Conservation (phyloP, 92 coral and sea anemone species). For the Montipora capitata region DNA sequence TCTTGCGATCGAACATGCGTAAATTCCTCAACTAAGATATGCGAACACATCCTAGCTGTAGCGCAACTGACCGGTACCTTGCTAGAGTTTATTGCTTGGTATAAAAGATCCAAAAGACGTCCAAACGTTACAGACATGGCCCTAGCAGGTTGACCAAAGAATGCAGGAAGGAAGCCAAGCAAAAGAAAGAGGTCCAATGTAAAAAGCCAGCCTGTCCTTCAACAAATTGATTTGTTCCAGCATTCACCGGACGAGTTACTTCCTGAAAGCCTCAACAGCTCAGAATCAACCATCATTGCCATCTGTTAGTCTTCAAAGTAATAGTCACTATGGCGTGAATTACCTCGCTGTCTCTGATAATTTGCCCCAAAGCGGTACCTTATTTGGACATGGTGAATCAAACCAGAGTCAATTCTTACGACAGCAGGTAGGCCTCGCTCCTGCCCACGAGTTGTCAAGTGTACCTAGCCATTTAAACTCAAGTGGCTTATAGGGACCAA, state of each 20-base stretch:
- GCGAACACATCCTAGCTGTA: conserved; percentile 64
- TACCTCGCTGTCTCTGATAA: background rate
- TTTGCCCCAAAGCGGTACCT: background rate
- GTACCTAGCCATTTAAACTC: conserved; percentile 16
- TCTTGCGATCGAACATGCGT: conserved; percentile 57
- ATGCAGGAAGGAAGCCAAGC: conserved; percentile 62
- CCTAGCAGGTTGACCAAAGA: conserved; percentile 42
- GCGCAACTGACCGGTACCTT: conserved; percentile 42
- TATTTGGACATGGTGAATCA: background rate
- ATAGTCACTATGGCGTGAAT: no score
- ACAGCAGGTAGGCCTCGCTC: background rate
- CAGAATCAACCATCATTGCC: background rate
- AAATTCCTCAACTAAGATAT: conserved; percentile 38
- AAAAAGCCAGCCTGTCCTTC: conserved; percentile 12
- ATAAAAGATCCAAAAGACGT: conserved; percentile 28
- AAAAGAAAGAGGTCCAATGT: conserved; percentile 42
- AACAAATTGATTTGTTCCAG: conserved; percentile 37
- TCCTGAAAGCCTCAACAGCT: background rate
- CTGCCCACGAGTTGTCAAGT: conserved; percentile 18
- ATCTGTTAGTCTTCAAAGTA: background rate
- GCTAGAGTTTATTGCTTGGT: conserved; percentile 39
- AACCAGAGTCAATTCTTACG: background rate
- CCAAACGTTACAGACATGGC: conserved; percentile 37
- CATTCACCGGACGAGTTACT: background rate
- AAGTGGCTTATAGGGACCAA: no score